Evolutionary conservation across 2,888 invertebrate species (phyloP).

Genomic region (Pogonocherus hispidulus): DNA sequence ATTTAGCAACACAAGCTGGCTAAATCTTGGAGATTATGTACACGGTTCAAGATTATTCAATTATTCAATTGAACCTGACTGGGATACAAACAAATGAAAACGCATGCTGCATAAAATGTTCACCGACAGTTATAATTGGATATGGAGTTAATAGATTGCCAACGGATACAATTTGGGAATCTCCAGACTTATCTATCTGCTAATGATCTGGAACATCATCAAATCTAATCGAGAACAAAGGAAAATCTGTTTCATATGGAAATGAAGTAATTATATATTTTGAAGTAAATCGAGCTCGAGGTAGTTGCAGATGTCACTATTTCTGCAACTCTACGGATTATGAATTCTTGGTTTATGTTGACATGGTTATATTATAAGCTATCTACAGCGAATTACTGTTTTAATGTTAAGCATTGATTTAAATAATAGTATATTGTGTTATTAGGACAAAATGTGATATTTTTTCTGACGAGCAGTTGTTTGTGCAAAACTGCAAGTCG

Average conservation of each 20-base stretch:
- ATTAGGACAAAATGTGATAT: no score
- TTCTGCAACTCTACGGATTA: no score
- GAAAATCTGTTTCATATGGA: background rate
- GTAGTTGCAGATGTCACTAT: no score
- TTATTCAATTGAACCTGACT: background rate
- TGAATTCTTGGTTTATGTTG: no score
- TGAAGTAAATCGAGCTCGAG: background rate
- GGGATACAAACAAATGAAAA: background rate
- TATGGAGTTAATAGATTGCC: background rate
- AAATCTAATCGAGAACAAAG: background rate
- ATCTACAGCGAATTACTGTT: no score
- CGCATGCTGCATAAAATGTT: background rate
- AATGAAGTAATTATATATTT: background rate
- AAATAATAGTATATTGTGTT: no score
- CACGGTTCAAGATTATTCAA: constrained; percentile 3
- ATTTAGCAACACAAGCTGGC: background rate
- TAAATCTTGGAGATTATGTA: background rate
- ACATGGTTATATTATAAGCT: no score
- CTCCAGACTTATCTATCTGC: background rate
- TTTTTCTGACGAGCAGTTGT: no score
- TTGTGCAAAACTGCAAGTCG: no score
- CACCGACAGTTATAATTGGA: background rate
- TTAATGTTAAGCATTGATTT: no score
- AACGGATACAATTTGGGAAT: background rate
- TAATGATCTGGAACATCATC: background rate